phyloP scores from a whole-genome alignment of 1,140 invertebrate genomes.

The Sipha flava region DNA sequence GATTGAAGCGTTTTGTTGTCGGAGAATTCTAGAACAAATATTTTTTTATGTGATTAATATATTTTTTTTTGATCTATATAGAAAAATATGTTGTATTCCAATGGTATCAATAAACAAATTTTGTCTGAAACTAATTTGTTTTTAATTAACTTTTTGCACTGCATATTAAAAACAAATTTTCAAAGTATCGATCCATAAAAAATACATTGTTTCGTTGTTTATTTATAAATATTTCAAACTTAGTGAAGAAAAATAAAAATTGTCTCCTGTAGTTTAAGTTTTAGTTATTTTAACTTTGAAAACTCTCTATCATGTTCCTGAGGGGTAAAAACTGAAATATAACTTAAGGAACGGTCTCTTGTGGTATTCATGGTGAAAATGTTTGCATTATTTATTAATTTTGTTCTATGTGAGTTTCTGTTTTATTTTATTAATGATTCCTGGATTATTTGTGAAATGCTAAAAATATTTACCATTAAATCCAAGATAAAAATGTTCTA shows the following conservation, averaged over 20 bases:
- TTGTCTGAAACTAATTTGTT: no score
- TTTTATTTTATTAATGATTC: not conserved
- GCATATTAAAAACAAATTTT: no score
- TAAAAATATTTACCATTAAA: not conserved
- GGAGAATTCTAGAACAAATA: not conserved
- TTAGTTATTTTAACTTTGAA: not conserved
- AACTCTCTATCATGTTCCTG: not conserved
- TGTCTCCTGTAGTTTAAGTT: not conserved
- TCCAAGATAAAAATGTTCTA: not conserved
- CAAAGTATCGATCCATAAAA: no score
- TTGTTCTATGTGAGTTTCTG: no score
- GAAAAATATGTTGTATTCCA: no score
- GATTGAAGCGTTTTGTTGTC: slow-evolving; percentile 1
- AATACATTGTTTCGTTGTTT: no score
- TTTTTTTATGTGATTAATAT: not conserved
- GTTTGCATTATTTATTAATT: not conserved
- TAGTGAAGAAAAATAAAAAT: no score
- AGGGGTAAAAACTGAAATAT: not conserved
- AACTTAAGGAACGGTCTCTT: not conserved
- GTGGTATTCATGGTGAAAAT: not conserved
- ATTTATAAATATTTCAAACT: no score
- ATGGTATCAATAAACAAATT: no score
- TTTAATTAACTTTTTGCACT: no score
- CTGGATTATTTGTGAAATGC: not conserved
- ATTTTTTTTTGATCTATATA: no score